phyloP scores from a whole-genome alignment of 2,888 invertebrate species.

The Calliphora vomitoria region DNA sequence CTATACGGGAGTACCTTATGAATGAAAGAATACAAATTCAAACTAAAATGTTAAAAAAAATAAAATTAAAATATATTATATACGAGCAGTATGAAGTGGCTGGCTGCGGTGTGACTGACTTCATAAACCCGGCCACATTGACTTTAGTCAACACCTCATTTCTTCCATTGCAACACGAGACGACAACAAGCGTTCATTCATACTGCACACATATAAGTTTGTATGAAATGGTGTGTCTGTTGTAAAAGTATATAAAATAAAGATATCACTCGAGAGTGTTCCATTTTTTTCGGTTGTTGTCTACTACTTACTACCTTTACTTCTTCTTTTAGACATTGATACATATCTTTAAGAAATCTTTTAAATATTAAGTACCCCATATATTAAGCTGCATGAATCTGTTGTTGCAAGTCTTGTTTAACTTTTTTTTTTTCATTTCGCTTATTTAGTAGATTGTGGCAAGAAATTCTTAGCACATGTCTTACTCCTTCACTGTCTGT shows the following conservation, averaged over 20 bases:
- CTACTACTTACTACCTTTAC: constrained; percentile 20
- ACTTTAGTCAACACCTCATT: constrained; percentile 61
- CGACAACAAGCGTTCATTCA: constrained; percentile 9
- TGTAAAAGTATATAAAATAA: constrained; percentile 56
- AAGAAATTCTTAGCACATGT: constrained; percentile 22
- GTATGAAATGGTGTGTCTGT: not conserved
- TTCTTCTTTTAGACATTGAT: constrained; percentile 46
- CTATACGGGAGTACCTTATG: constrained; percentile 27
- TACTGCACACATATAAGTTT: not conserved
- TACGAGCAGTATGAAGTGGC: not conserved
- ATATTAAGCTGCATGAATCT: constrained; percentile 62
- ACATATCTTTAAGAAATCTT: constrained; percentile 63
- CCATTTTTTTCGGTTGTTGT: not conserved
- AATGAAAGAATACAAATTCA: constrained; percentile 15
- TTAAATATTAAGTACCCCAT: constrained; percentile 58
- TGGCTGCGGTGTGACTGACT: not conserved
- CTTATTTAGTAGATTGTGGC: constrained; percentile 20
- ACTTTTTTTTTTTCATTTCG: not conserved
- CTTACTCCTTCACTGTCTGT: not conserved
- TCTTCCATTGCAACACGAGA: constrained; percentile 13
- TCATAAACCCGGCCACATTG: constrained; percentile 45
- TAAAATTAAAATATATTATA: not conserved
- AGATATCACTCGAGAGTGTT: constrained; percentile 58
- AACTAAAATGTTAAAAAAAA: not conserved
- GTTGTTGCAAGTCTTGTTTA: constrained; percentile 14